Conservation (phyloP, 2,888 invertebrate genomes). For the Nezara viridula region DNA sequence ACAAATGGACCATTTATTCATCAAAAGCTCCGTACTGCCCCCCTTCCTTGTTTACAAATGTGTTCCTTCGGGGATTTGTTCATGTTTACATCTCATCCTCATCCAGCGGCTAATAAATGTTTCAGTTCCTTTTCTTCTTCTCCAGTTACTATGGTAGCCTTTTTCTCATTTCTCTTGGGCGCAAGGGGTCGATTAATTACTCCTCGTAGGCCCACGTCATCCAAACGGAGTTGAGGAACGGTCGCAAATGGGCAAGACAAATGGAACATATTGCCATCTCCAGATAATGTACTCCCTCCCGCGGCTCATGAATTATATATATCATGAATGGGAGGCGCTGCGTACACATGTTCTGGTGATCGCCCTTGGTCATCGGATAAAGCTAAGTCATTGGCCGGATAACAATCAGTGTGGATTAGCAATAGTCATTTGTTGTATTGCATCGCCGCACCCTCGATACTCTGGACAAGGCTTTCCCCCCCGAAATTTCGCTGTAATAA, state of each 20-base stretch:
- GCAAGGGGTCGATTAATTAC: constrained; percentile 24
- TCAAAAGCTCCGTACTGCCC: constrained; percentile 39
- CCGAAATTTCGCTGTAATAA: no score
- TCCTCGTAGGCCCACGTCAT: neutral
- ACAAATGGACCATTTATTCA: constrained; percentile 57
- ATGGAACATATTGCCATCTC: constrained; percentile 45
- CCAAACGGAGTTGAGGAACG: neutral
- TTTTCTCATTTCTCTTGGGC: constrained; percentile 35
- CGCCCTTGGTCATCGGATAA: neutral
- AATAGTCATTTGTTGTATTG: neutral
- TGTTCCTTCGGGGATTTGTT: constrained; percentile 53
- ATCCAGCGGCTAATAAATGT: constrained; percentile 50
- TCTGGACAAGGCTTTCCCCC: no score
- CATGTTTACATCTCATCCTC: constrained; percentile 57
- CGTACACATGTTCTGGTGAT: neutral
- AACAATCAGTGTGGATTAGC: neutral
- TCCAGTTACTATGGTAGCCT: constrained; percentile 37
- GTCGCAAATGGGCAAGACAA: constrained; percentile 43
- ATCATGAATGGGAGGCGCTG: neutral
- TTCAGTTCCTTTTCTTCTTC: constrained; percentile 45
- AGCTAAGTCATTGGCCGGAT: neutral
- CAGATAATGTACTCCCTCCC: neutral
- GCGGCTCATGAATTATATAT: constrained; percentile 12
- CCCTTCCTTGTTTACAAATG: constrained; percentile 56
- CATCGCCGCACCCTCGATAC: no score